Conservation (phyloP, 2,113 vertebrate species). For the Trogon melanurus region DNA sequence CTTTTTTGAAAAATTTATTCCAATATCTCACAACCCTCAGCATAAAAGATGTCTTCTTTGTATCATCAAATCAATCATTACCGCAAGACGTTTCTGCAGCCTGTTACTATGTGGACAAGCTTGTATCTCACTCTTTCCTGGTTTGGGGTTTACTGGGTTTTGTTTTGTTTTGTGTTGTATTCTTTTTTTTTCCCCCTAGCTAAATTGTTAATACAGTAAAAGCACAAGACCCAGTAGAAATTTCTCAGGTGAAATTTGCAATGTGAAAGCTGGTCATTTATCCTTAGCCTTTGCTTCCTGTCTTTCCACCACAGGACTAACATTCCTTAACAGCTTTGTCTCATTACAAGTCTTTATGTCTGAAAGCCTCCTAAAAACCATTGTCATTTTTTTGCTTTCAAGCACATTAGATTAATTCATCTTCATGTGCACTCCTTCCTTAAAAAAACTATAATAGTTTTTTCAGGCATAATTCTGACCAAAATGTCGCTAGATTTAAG, state of each 20-base stretch:
- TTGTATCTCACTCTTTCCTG: neutral
- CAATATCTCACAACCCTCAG: neutral
- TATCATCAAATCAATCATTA: neutral
- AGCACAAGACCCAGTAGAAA: neutral
- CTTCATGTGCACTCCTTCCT: neutral
- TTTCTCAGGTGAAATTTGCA: neutral
- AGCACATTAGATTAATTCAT: neutral
- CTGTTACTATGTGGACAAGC: neutral
- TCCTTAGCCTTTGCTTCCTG: neutral
- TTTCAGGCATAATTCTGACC: neutral
- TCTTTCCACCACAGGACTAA: neutral
- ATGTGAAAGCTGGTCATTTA: neutral
- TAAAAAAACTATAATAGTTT: neutral
- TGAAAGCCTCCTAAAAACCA: neutral
- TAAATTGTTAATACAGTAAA: neutral
- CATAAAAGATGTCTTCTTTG: neutral
- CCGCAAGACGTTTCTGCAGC: neutral
- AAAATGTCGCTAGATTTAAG: neutral
- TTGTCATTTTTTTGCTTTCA: neutral
- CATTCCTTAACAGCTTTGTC: accelerated
- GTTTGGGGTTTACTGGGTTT: neutral
- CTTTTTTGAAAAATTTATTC: neutral
- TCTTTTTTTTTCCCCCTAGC: neutral
- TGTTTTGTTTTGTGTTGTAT: neutral
- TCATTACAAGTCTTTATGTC: neutral